A percentile compares a stretch with the other conserved stretches of the same genome.
Conservation (phyloP, 2,888 invertebrate species). For the Latrodectus elegans region DNA sequence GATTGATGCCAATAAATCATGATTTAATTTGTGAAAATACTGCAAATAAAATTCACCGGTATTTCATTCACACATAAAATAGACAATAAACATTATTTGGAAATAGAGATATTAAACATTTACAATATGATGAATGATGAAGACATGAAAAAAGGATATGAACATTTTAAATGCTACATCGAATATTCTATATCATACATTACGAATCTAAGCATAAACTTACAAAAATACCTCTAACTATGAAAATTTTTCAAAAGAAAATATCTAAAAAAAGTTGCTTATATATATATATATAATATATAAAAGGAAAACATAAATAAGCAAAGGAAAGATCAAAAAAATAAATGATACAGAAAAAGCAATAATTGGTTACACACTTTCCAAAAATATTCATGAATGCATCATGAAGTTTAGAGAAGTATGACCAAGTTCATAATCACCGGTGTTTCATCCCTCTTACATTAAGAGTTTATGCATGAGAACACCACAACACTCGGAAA, state of each 20-base stretch:
- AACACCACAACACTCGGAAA: conserved; percentile 19
- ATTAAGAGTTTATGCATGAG: not conserved
- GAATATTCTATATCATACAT: not conserved
- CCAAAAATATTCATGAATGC: not conserved
- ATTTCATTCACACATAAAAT: conserved; percentile 38
- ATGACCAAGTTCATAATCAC: conserved; percentile 32
- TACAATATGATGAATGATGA: not conserved
- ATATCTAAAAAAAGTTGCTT: not conserved
- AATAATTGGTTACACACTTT: too few species aligned
- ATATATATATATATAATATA: too few species aligned
- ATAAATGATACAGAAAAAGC: too few species aligned
- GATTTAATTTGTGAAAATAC: not conserved
- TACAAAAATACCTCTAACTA: not conserved
- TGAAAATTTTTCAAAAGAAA: conserved; percentile 1
- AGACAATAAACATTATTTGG: not conserved
- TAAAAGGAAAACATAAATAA: too few species aligned
- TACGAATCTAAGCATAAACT: not conserved
- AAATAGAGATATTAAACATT: conserved; percentile 6
- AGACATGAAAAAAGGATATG: not conserved
- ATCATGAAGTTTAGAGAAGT: conserved; percentile 14
- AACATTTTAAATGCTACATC: not conserved
- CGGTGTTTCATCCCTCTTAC: conserved; percentile 51
- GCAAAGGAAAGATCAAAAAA: too few species aligned
- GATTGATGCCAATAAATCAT: too few species aligned
- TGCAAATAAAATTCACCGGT: conserved; percentile 38